Percentiles rank a stretch among this genome's conserved stretches.
These are phyloP conservation scores for Epizoanthus illoricatus DNA, from an alignment of 92 coral and sea anemone species.

Conservation along the genomic window DNA sequence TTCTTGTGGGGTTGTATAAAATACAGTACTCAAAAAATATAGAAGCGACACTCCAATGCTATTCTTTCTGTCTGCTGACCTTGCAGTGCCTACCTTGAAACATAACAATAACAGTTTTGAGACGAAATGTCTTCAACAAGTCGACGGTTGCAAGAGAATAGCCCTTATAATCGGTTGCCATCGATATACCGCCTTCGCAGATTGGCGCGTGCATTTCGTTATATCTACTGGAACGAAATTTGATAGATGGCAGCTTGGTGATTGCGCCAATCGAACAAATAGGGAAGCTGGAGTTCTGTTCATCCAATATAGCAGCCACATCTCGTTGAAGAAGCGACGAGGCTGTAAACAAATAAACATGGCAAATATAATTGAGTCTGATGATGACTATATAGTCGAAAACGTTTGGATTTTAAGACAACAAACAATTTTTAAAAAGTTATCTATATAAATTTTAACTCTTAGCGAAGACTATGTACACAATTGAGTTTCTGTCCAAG, in stretches of 20 bases:
- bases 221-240: constrained; percentile 3
- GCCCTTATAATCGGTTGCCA: constrained; percentile 1
- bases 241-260: constrained; percentile 8
- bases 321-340: constrained; percentile 24
- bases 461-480: too few relatives aligned
- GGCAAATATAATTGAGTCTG: too few relatives aligned
- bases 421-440: too few relatives aligned
- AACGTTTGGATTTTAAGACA: too few relatives aligned
- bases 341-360: not conserved
- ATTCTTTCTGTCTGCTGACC: too few relatives aligned
- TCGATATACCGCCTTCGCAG: constrained; percentile 12
- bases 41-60: too few relatives aligned
- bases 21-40: too few relatives aligned
- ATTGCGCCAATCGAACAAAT: constrained; percentile 15
- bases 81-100: constrained; percentile 13
- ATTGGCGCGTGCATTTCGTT: not conserved
- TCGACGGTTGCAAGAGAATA: constrained; percentile 10
- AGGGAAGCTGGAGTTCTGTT: not conserved
- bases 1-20: too few relatives aligned
- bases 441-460: too few relatives aligned
- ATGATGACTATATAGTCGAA: too few relatives aligned
- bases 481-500: too few relatives aligned
- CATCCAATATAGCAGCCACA: constrained; percentile 10
- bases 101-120: constrained; percentile 6
- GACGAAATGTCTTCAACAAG: constrained; percentile 1